Conservation (phyloP, 2,888 invertebrate species). For the Xanthostigma xanthostigma region DNA sequence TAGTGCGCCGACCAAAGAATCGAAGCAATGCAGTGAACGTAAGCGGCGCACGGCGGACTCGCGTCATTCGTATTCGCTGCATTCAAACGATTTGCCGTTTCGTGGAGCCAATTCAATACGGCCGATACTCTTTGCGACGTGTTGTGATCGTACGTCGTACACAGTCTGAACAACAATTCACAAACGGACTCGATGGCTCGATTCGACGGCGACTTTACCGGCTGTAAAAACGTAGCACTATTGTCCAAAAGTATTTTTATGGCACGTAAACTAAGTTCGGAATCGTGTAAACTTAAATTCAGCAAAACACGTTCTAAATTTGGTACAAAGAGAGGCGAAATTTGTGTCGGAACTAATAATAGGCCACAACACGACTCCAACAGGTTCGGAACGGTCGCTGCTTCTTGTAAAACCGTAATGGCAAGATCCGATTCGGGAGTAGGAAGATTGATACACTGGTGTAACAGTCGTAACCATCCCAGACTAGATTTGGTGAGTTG, state of each 20-base stretch:
- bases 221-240: conserved; percentile 21
- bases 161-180: conserved; percentile 66
- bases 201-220: conserved; percentile 23
- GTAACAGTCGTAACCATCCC: conserved; percentile 71
- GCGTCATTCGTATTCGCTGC: conserved; percentile 21
- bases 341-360: conserved; percentile 49
- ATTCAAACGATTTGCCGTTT: conserved; percentile 36
- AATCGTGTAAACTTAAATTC: conserved; percentile 49
- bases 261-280: conserved; percentile 40
- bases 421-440: conserved; percentile 24
- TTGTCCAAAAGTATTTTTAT: conserved; percentile 43
- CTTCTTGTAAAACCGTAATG: neutral
- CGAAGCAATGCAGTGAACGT: conserved; percentile 66
- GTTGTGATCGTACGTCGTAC: conserved; percentile 41
- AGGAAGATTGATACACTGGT: conserved; percentile 54
- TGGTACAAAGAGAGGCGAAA: conserved; percentile 43
- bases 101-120: conserved; percentile 58
- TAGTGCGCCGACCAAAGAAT: conserved; percentile 63
- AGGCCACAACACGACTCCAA: conserved; percentile 57
- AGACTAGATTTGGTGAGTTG: conserved; percentile 42
- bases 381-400: conserved; percentile 40
- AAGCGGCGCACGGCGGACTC: conserved; percentile 33
- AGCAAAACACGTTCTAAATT: conserved; percentile 53
- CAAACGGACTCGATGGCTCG: conserved; percentile 49
- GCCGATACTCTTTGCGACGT: conserved; percentile 46